Evolutionary conservation across 2,113 vertebrate genomes (phyloP).

Genomic region (Leucoraja erinaceus): DNA sequence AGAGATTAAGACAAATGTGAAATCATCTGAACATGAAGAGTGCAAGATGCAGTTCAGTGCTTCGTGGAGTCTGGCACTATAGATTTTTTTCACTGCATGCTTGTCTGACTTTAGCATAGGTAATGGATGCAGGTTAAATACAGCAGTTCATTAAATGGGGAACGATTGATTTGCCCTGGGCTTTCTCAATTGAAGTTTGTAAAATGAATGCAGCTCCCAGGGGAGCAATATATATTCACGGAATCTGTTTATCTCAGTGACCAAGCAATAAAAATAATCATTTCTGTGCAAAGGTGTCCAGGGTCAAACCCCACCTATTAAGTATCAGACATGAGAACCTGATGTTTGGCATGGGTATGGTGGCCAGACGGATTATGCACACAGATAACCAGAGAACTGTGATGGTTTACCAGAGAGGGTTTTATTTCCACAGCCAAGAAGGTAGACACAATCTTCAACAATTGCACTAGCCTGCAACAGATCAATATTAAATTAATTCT

Average conservation of each 20-base stretch:
- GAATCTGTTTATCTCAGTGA: constrained; percentile 51
- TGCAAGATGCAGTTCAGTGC: background rate
- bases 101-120: constrained; percentile 31
- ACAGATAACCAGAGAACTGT: background rate
- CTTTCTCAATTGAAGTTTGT: constrained; percentile 44
- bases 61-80: background rate
- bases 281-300: constrained; percentile 49
- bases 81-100: constrained; percentile 13
- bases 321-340: constrained; percentile 40
- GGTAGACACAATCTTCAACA: background rate
- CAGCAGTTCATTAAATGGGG: constrained; percentile 47
- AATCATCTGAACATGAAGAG: background rate
- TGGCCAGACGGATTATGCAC: background rate
- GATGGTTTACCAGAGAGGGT: background rate
- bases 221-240: constrained; percentile 49
- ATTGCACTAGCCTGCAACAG: background rate
- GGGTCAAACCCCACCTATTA: constrained; percentile 48
- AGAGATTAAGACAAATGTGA: constrained; percentile 22
- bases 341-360: background rate
- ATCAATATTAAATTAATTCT: constrained; percentile 27
- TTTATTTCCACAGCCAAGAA: background rate
- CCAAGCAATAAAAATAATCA: constrained; percentile 54
- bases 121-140: constrained; percentile 44
- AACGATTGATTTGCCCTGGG: constrained; percentile 47
- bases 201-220: constrained; percentile 40